Evolutionary conservation across 1,140 invertebrate species (phyloP).

Genomic region (Bombus waltoni): DNA sequence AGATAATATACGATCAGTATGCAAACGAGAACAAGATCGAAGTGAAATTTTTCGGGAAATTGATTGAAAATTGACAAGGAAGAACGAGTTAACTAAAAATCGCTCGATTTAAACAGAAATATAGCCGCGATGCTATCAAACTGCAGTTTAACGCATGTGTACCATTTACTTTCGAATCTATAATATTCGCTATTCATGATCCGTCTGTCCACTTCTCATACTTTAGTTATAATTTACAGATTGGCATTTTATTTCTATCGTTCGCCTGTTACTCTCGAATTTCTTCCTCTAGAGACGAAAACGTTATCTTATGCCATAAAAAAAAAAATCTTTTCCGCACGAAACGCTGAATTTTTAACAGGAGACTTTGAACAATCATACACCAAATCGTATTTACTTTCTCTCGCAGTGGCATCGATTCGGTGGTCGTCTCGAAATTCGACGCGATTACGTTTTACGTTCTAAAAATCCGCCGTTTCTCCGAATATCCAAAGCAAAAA

Average conservation of each 20-base stretch:
- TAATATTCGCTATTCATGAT: neutral
- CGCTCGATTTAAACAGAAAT: neutral
- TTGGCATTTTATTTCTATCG: neutral
- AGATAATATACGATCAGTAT: neutral
- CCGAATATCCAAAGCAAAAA: neutral
- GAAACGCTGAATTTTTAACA: too few relatives aligned
- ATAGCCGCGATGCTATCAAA: neutral
- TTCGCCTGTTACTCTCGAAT: neutral
- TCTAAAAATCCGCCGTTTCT: neutral
- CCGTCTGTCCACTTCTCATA: neutral
- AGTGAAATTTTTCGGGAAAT: slow-evolving; percentile 1
- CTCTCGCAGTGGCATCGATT: neutral
- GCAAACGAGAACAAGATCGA: neutral
- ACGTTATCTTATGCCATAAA: neutral
- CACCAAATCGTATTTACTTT: neutral
- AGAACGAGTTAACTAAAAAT: neutral
- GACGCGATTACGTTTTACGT: neutral
- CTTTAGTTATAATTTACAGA: neutral
- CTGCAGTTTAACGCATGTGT: neutral
- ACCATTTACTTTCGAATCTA: neutral
- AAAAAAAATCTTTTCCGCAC: neutral
- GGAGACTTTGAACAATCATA: neutral
- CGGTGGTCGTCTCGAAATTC: neutral
- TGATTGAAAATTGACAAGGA: neutral
- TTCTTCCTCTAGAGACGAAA: neutral